Base-by-base conservation (phyloP, 2,797 vertebrate genomes). In the Borostomias antarcticus region DNA sequence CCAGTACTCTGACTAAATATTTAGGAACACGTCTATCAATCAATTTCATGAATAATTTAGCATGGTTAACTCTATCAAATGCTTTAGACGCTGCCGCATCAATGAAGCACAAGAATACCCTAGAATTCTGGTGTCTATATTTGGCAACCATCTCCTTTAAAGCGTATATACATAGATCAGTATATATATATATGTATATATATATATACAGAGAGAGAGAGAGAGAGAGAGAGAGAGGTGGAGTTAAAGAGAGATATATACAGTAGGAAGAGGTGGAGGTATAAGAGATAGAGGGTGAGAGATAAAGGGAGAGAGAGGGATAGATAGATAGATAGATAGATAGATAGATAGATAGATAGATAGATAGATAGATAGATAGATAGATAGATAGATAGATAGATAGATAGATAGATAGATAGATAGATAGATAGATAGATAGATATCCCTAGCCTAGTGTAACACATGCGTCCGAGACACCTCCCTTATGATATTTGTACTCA, bases 381-480 rank as follows among this genome's bases (percentile, higher is more conserved):
- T 4, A 40, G n/a, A 25, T 53, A 15, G 26, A 26, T 17, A n/a
- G 32, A 58, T 48, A 54, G 29, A 40, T 11, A 60, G 37, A 52
- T 50, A 54, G 64, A 65, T 30, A 13, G 52, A 40, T 37, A 61
- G 67, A 29, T 57, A 61, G 37, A 37, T 47, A 50, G 58, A 40
- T 11, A 60, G 37, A 52, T 50, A 54, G 64, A 65, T 30, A 13
- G 52, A 40, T 37, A 61, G 67, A 29, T 57, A 61, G 37, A 37
- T 47, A 50, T 4, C 11, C 5, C 4, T 4, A 37, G 33, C 33
- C 33, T 37, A 37, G 11, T 37, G 33, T 4, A 56, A 51, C 23
- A 51, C 48, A 51, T 51, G 48, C 19, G 21, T 21, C 21, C 25
- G 50, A 52, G 50, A 52, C 21, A 52, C n/a, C n/a, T 45, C 40